Percentiles rank a stretch among this genome's conserved stretches.
These are phyloP conservation scores for Phrixothrix hirtus DNA, from an alignment of 2,888 invertebrate species.

Conservation along the genomic window DNA sequence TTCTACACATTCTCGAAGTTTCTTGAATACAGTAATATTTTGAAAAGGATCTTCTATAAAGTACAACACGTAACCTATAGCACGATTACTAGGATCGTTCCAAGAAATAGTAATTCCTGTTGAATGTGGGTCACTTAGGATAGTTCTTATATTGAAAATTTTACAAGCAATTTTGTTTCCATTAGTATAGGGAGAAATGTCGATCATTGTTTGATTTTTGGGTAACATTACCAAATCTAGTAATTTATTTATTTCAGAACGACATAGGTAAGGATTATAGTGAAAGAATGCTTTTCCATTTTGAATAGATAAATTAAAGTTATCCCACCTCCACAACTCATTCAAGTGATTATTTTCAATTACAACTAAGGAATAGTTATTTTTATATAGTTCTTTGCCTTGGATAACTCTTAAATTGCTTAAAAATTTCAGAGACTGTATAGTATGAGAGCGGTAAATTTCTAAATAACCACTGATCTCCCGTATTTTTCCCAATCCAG, in stretches of 20 bases:
- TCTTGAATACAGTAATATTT: constrained; percentile 60
- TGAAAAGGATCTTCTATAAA: constrained; percentile 61
- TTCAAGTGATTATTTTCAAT: constrained; percentile 77
- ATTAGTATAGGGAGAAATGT: constrained; percentile 66
- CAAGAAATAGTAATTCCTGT: constrained; percentile 54
- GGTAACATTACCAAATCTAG: constrained; percentile 57
- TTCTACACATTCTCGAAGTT: constrained; percentile 42
- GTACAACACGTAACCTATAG: constrained; percentile 66
- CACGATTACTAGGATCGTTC: constrained; percentile 43
- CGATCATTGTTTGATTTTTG: constrained; percentile 53
- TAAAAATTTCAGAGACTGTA: constrained; percentile 76
- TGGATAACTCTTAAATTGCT: constrained; percentile 69
- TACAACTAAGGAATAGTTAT: constrained; percentile 65
- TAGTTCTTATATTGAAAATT: constrained; percentile 56
- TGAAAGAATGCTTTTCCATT: constrained; percentile 74
- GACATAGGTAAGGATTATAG: constrained; percentile 79
- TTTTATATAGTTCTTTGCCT: constrained; percentile 62
- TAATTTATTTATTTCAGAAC: constrained; percentile 65
- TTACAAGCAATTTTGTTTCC: constrained; percentile 72
- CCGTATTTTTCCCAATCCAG: constrained; percentile 68
- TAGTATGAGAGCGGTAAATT: constrained; percentile 68
- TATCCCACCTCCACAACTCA: constrained; percentile 64
- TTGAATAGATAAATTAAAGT: constrained; percentile 60
- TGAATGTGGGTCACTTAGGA: constrained; percentile 49
- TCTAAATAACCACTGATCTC: constrained; percentile 75